Evolutionary conservation across 2,888 invertebrate genomes (phyloP).

Genomic region (Ennomos quercinarius): DNA sequence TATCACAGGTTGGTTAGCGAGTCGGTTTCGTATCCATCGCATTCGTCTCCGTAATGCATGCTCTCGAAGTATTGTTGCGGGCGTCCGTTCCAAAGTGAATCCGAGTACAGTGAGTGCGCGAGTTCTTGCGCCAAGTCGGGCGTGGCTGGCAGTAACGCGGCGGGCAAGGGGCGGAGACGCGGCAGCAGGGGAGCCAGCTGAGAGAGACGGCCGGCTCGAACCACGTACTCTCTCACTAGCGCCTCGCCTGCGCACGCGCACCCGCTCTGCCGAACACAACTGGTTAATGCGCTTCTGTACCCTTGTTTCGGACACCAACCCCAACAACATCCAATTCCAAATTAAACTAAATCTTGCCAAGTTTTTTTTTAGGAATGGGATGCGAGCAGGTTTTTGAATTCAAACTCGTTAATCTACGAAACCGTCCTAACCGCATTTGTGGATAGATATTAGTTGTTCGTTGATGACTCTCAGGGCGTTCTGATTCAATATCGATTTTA

Average conservation of each 20-base stretch:
- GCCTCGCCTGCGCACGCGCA: slow-evolving; percentile 35
- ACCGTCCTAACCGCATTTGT: too few species aligned
- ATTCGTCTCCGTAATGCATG: slow-evolving; percentile 78
- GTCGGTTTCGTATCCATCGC: slow-evolving; percentile 57
- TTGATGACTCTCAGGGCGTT: too few species aligned
- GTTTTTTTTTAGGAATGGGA: too few species aligned
- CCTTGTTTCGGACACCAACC: slow-evolving; percentile 13
- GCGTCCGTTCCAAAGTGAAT: slow-evolving; percentile 84
- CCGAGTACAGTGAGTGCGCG: slow-evolving; percentile 55
- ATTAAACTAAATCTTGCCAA: too few species aligned
- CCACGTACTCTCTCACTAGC: slow-evolving; percentile 69
- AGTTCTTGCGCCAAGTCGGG: slow-evolving; percentile 68
- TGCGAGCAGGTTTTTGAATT: too few species aligned
- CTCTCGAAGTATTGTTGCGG: slow-evolving; percentile 88
- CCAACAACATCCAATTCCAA: too few species aligned
- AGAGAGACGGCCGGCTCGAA: slow-evolving; percentile 65
- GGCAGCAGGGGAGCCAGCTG: slow-evolving; percentile 66
- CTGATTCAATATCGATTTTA: too few species aligned
- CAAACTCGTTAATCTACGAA: too few species aligned
- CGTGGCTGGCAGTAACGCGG: slow-evolving; percentile 63
- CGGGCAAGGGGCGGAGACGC: slow-evolving; percentile 66
- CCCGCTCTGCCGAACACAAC: slow-evolving; percentile 38
- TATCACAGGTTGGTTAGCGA: slow-evolving; percentile 73
- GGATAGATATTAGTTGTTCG: too few species aligned
- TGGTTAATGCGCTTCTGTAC: slow-evolving; percentile 28